Base-by-base conservation (phyloP, 2,113 vertebrate species). In the Suricata suricatta region DNA sequence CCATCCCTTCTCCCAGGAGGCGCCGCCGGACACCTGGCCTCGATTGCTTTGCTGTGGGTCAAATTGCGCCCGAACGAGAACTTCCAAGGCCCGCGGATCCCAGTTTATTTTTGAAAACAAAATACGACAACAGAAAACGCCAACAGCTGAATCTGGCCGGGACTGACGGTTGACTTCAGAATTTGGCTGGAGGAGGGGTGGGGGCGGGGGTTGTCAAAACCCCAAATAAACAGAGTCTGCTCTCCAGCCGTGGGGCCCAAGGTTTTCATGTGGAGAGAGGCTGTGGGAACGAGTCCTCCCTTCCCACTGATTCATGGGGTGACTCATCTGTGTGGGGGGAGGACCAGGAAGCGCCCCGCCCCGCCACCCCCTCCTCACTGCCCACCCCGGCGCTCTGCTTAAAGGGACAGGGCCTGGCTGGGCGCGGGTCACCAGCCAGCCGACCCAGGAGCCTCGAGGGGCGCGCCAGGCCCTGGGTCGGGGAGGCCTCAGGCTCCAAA, bases 201-300 rank as follows among this genome's bases (percentile, higher is more conserved):
- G 95, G 85, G 97, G 96, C 5, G 72, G 96, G 88, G 92, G 82
- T 19, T 93, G 96, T 79, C 86, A 64, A 68, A 96, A 50, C 91
- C 95, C 95, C 98, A 90, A 93, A 92, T 90, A 97, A 97, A 96
- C 96, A 98, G 47, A 29, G 94, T 60, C 90, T 38, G 85, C 66
- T 92, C 97, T 93, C 94, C 81, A 64, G 96, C 87, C 93, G 0
- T 15, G 38, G 50, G 88, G 79, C 80, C 77, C 29, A 0, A 2
- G 89, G 88, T 64, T 76, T 83, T 86, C 71, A 76, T 88, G 96
- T 60, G 84, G 69, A 50, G 57, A 60, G 50, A 35, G 25, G 82
- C 3, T 19, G 88, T 74, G 95, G 80, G 95, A 95, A 60, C 0
- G 0, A 0, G 9, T 8, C 29, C 50, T 63, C 33, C 21, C 41